Evolutionary conservation across 2,888 invertebrate species (phyloP), one percentile per base, ranked within the genome.

Genomic region (Thera obeliscata): DNA sequence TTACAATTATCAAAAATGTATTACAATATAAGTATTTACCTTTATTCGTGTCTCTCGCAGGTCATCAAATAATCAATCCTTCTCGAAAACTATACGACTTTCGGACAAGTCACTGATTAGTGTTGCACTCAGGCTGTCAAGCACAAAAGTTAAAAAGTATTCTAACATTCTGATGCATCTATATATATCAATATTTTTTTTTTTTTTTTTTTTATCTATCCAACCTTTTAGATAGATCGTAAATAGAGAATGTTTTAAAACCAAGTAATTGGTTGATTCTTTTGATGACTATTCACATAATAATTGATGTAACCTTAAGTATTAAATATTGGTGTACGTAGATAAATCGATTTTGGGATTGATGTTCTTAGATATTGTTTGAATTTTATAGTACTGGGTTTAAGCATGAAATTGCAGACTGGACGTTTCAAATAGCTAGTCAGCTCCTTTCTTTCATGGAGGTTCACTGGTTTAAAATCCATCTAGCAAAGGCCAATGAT

Each of bases 21-120:
- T 50, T 7, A 50, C 50, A 50, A 22, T 50, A 12, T 49, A 49
- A n/a, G 7, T 50, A 50, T 50, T 41, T 50, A 48, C n/a, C 48
- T 48, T 11, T 12, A 50, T 50, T 50, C 50, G 22, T 9, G 52
- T 33, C 33, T 33, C 52, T 33, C 52, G 33, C 52, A 9, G 52
- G 52, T 52, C 52, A 52, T 52, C 52, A 52, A 52, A 52, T 9
- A 22, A 52, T 2, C 22, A 2, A 33, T 9, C 6, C 33, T 9
- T 1, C 2, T 9, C 9, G n/a, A 5, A 49, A 49, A 12, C 7
- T 12, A 6, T 49, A 49, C 49, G 4, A 50, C 22, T 12, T 50
- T 12, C 3, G 7, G 7, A 2, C 22, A 50, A 43, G 43, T 43
- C 6, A 43, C 43, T 7, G 6, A 43, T 1, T 38, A 38, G 38